Evolutionary conservation across 1,140 invertebrate genomes (phyloP).

Genomic region (Drosophila jambulina): DNA sequence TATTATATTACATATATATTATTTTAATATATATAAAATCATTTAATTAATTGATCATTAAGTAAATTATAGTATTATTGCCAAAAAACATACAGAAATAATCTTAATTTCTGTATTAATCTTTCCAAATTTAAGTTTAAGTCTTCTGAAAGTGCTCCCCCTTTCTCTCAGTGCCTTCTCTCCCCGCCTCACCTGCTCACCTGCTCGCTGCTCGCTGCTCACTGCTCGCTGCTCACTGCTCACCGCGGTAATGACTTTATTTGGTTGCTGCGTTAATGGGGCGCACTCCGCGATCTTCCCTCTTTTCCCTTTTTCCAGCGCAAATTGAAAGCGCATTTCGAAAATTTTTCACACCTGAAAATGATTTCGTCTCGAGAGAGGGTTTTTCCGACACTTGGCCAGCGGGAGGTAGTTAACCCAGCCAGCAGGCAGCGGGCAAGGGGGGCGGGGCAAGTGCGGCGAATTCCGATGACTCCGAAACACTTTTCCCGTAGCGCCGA

Average conservation of each 20-base stretch:
- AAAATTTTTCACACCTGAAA: conserved; percentile 83
- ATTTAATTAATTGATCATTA: too few relatives aligned
- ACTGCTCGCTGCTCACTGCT: conserved; percentile 18
- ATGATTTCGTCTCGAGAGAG: conserved; percentile 73
- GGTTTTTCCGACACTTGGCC: conserved; percentile 32
- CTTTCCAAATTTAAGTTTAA: not conserved
- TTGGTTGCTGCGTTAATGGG: conserved; percentile 82
- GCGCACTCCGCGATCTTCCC: conserved; percentile 32
- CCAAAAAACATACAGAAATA: not conserved
- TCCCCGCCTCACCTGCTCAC: conserved; percentile 7
- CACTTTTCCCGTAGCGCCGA: conserved; percentile 79
- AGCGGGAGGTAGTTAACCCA: conserved; percentile 38
- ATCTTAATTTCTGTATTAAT: not conserved
- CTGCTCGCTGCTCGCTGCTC: conserved; percentile 21
- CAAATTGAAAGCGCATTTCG: conserved; percentile 81
- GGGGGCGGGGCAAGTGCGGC: conserved; percentile 60
- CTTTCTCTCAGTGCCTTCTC: not conserved
- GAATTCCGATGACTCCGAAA: conserved; percentile 56
- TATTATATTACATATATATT: too few relatives aligned
- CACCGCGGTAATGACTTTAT: conserved; percentile 73
- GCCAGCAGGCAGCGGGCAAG: not conserved
- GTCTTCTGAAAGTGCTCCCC: too few relatives aligned
- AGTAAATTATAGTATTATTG: too few relatives aligned
- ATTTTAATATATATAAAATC: too few relatives aligned
- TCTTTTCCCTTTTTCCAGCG: conserved; percentile 45